A percentile compares a stretch with the other conserved stretches of the same genome.
Evolutionary conservation across 1,140 invertebrate genomes (phyloP).

Genomic region (Grapholita molesta): DNA sequence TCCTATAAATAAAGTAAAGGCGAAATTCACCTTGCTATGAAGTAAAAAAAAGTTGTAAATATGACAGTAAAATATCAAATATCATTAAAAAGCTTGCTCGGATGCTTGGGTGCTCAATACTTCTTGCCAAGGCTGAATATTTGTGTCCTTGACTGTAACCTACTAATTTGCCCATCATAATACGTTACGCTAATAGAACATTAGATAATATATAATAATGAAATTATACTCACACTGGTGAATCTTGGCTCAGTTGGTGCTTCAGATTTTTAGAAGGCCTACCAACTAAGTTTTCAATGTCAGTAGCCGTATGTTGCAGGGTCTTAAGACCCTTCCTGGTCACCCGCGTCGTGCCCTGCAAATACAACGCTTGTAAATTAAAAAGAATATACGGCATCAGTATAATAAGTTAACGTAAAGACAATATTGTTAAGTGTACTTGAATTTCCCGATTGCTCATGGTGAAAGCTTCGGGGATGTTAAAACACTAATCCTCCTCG

Average conservation of each 20-base stretch:
- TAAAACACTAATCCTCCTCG: background rate
- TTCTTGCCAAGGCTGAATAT: too few relatives aligned
- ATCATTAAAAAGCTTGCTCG: too few relatives aligned
- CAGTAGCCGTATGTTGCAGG: slow-evolving; percentile 80
- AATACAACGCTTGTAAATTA: slow-evolving; percentile 22
- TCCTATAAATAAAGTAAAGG: too few relatives aligned
- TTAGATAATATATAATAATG: background rate
- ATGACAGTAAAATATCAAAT: too few relatives aligned
- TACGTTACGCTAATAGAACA: background rate
- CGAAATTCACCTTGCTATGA: too few relatives aligned
- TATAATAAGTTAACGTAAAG: background rate
- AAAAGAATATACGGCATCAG: background rate
- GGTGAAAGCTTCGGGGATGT: background rate
- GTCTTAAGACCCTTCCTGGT: slow-evolving; percentile 80
- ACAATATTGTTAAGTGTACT: slow-evolving; percentile 22
- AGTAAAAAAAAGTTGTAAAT: too few relatives aligned
- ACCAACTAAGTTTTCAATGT: slow-evolving; percentile 83
- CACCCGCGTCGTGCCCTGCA: slow-evolving; percentile 48
- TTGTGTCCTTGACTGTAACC: too few relatives aligned
- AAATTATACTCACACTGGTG: slow-evolving; percentile 41
- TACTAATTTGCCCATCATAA: too few relatives aligned
- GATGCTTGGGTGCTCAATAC: too few relatives aligned
- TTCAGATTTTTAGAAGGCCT: slow-evolving; percentile 65
- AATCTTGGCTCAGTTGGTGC: slow-evolving; percentile 60
- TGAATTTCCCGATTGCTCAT: slow-evolving; percentile 35